Conservation (phyloP, 1,140 invertebrate species). For the Drosophila nigromelanica region DNA sequence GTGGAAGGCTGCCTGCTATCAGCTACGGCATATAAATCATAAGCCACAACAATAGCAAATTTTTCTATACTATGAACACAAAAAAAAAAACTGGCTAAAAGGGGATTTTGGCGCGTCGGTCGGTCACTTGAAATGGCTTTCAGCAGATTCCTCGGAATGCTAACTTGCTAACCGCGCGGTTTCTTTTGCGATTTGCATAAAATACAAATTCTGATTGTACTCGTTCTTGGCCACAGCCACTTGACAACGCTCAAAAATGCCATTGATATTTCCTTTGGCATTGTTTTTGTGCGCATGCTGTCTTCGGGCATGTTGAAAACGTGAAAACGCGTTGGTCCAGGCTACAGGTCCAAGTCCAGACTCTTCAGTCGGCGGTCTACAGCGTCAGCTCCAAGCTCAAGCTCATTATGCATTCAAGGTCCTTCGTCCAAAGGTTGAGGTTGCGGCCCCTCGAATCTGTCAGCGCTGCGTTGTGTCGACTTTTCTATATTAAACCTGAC, state of each 20-base stretch:
- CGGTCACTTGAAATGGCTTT: constrained; percentile 51
- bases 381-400: background rate
- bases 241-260: constrained; percentile 80
- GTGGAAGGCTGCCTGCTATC: constrained; percentile 37
- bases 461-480: constrained; percentile 65
- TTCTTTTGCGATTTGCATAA: constrained; percentile 69
- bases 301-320: constrained; percentile 24
- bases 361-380: constrained; percentile 7
- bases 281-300: constrained; percentile 54
- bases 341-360: constrained; percentile 16
- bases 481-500: constrained; percentile 79
- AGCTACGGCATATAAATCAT: constrained; percentile 61
- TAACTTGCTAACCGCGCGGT: constrained; percentile 26
- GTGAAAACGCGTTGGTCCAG: constrained; percentile 44
- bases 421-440: constrained; percentile 66
- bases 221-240: constrained; percentile 44
- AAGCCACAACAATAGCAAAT: constrained; percentile 60
- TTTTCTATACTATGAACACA: constrained; percentile 20
- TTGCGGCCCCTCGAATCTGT: constrained; percentile 65
- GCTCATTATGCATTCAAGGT: constrained; percentile 83
- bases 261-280: constrained; percentile 71
- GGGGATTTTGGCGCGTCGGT: constrained; percentile 26
- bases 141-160: constrained; percentile 53
- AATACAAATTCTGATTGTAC: constrained; percentile 68
- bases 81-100: constrained; percentile 6